Evolutionary conservation across 1,140 invertebrate genomes (phyloP), one percentile per base, ranked within the genome.

Genomic region (Odontomachus brunneus): DNA sequence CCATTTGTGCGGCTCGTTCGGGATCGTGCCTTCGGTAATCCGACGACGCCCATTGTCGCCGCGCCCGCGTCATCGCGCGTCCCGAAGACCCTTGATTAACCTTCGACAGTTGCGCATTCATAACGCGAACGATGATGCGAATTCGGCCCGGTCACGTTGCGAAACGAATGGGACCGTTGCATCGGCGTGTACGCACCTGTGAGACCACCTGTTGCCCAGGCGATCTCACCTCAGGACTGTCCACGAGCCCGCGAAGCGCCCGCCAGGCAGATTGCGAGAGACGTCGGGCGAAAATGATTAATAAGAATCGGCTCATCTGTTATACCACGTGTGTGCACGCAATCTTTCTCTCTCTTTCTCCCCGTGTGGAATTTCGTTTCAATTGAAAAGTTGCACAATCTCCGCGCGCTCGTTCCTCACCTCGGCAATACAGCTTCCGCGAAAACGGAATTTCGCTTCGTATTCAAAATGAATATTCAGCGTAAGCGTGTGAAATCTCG

Each of bases 221-320:
- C 44, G 17, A 44, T 74, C 53, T 26, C 48, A 38, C 59, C 53
- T 55, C 38, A 14, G 57, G 51, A 33, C 49, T 84, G 65, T 82
- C 63, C 67, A 59, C 22, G 51, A 49, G 53, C 84, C 57, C 55
- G 29, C 49, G 17, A 63, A 75, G 29, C 66, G 55, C 22, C n/a
- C 55, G 44, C 53, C 57, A 55, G 71, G 60, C 53, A 81, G 38
- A 84, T 88, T 66, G 83, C 76, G 71, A 87, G 51, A 87, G 65
- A 69, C 44, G 66, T 74, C 82, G 29, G 19, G 33, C 44, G 57
- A 67, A 87, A 84, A 87, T 88, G 75, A 88, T 87, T 84, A 84
- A 87, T 87, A 87, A 76, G 65, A 19, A 60, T 84, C 29, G 53
- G n/a, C 22, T 62, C 57, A 62, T 88, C 65, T 44, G 55, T 65